Percentiles rank a stretch among this genome's conserved stretches.
Conservation (phyloP, 2,113 vertebrate genomes). For the Cygnus atratus region DNA sequence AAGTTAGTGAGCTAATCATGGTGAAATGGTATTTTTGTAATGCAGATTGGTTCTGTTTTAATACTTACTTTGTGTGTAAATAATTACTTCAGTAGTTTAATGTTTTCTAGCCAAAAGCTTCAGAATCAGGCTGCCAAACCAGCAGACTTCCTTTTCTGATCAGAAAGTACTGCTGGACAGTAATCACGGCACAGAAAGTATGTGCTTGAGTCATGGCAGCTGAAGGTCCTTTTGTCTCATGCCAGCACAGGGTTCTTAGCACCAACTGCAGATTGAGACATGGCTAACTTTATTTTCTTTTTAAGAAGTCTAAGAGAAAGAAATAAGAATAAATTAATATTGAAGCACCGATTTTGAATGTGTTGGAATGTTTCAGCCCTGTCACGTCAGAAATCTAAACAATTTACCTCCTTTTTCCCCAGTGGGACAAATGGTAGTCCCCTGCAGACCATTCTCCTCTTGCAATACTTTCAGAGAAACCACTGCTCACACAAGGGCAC, state of each 20-base stretch:
- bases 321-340: background rate
- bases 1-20: constrained; percentile 7
- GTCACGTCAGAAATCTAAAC: background rate
- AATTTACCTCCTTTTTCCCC: background rate
- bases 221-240: background rate
- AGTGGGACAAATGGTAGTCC: background rate
- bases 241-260: background rate
- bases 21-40: constrained; percentile 9
- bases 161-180: background rate
- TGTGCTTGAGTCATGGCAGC: background rate
- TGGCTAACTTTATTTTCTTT: background rate
- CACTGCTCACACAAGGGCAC: fast-evolving
- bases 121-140: background rate
- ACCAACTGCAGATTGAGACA: no score
- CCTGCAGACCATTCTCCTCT: background rate
- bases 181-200: background rate
- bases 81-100: constrained; percentile 59
- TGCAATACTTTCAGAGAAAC: background rate
- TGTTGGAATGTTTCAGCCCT: background rate
- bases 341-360: background rate
- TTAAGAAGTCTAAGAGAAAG: background rate
- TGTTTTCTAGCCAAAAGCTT: constrained; percentile 22
- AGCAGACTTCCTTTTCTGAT: background rate
- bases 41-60: constrained; percentile 27
- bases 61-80: constrained; percentile 17